Base-by-base conservation (phyloP, 2,888 invertebrate species). In the Orchestes rusci region DNA sequence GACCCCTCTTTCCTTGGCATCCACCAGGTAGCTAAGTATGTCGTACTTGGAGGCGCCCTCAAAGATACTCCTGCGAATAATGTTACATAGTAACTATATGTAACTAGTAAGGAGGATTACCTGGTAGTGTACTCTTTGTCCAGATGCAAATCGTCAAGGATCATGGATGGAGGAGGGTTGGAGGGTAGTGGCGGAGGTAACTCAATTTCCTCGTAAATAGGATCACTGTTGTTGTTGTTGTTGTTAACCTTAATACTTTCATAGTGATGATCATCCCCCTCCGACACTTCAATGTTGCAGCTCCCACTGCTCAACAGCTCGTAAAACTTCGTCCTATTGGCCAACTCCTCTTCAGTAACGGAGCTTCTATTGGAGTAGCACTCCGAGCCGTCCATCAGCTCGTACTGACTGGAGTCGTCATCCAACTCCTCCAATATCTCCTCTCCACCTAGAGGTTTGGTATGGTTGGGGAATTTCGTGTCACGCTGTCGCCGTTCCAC, bases 1-100 rank as follows among this genome's bases (percentile, higher is more conserved):
- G 43, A 83, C 75, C 3, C 82, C 82, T 51, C 83, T 73, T 66
- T 84, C 84, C 69, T 86, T 85, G 48, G 89, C 86, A 65, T 89
- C 90, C 48, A 91, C 90, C 52, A 93, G 72, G 62, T 91, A 92
- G 48, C 86, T 89, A 38, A 93, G 73, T 58, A 93, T 87, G 60
- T 93, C 91, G 59, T 90, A 89, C 65, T 90, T 90, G 10, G 89
- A 87, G 45, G 85, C 85, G 38, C 87, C 82, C 70, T 84, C 80
- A 70, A 87, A 84, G 61, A 83, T 83, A 35, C 82, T 82, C 53
- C 69, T 69, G n/a, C n/a, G n/a, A n/a, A n/a, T n/a, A n/a, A n/a
- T n/a, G n/a, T 45, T n/a, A n/a, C n/a, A n/a, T n/a, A n/a, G n/a
- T n/a, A n/a, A n/a, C n/a, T n/a, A n/a, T n/a, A n/a, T n/a, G n/a